Evolutionary conservation across 2,888 invertebrate genomes (phyloP), one percentile per base, ranked within the genome.

Genomic region (Abrostola triplasia): DNA sequence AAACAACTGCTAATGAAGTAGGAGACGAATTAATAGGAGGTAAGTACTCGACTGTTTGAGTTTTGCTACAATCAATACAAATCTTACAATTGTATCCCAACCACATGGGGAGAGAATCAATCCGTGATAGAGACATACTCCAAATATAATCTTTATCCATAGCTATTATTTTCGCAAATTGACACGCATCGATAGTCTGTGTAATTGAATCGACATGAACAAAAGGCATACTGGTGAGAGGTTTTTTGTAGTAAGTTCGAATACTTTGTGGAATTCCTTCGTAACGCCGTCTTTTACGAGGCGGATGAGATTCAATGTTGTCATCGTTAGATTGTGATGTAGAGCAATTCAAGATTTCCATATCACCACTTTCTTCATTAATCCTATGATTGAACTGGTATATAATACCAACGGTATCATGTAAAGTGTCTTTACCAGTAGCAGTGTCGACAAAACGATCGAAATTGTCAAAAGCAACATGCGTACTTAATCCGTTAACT

Each of bases 351-450:
- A 24, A 7, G 6, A 35, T 24, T 10, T 13, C 35, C 6, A 35
- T 35, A 49, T 24, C 10, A 36, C 50, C 35, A 11, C 11, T 11
- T 36, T 13, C 7, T n/a, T 36, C 36, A 50, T 44, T 44, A n/a
- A n/a, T n/a, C n/a, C n/a, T n/a, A n/a, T n/a, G 44, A 44, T n/a
- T n/a, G 10, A n/a, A n/a, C 36, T 50, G 50, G 36, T 24, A 50
- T 5, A 36, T 36, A 11, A 50, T 50, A 10, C 36, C 50, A 11
- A 86, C 85, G 0, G 84, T 87, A 61, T 87, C 85, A 65, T 86
- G 87, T 53, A 87, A 59, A 0, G 85, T 86, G 47, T 85, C 81
- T 67, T 86, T 87, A 6, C 85, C 84, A 67, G 51, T 71, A 9
- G 44, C 12, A 5, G 86, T 86, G 57, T 86, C 84, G 9, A 86